Evolutionary conservation across 2,797 vertebrate genomes (phyloP).

Genomic region (Poecilia velifera): DNA sequence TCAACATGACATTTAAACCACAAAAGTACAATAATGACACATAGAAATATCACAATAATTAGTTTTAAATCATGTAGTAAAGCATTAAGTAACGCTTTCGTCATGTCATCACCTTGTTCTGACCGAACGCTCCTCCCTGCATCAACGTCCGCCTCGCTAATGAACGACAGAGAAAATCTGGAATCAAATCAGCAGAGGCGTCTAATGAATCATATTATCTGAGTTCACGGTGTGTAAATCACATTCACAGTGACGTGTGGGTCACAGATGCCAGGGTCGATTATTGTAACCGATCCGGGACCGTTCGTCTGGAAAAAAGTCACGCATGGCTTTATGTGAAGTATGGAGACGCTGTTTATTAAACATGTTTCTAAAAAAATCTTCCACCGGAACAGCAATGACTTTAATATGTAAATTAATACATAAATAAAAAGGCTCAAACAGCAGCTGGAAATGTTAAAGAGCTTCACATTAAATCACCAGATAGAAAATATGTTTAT

Average conservation of each 20-base stretch:
- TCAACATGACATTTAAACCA: neutral
- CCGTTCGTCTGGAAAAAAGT: neutral
- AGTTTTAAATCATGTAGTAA: neutral
- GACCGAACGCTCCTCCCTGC: neutral
- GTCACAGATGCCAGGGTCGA: neutral
- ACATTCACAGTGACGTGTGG: neutral
- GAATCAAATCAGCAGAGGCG: constrained; percentile 8
- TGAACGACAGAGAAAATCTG: constrained; percentile 2
- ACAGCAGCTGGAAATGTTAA: neutral
- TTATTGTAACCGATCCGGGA: neutral
- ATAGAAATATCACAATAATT: neutral
- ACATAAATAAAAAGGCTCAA: neutral
- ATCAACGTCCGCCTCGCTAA: neutral
- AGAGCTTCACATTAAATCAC: neutral
- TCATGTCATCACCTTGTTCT: neutral
- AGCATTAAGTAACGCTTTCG: neutral
- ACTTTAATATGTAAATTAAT: neutral
- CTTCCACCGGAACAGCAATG: neutral
- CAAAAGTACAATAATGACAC: neutral
- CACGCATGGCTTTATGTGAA: neutral
- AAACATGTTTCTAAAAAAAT: neutral
- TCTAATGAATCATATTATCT: constrained; percentile 14
- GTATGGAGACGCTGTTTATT: neutral
- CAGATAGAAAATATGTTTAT: neutral
- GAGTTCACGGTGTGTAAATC: constrained; percentile 6